Base-by-base conservation (phyloP, 2,113 vertebrate genomes). In the Petroica traversi region DNA sequence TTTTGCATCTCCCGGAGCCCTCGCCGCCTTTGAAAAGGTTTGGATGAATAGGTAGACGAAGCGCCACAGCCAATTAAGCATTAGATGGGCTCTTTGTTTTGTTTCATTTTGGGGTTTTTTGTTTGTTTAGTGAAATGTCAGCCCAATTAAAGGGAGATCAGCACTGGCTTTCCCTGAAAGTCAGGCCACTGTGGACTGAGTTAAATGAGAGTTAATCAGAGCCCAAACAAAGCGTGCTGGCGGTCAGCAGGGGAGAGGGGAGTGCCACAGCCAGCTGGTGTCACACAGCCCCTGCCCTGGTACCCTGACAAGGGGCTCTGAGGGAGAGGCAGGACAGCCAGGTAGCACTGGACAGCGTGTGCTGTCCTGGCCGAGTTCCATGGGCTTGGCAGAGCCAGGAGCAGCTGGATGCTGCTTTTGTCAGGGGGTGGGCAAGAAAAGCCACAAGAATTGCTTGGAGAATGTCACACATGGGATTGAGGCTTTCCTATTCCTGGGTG, bases 91-190 rank as follows among this genome's bases (percentile, higher is more conserved):
- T 95, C 96, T 97, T 96, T 97, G 96, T 97, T 98, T 97, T 92
- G 84, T 74, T 92, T 95, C 93, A 46, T 64, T 79, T 94, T 92
- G 78, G 97, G 96, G 41, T 62, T 97, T 97, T 87, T 95, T 98
- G 97, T 97, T 98, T 98, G 96, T 97, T 97, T 97, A 96, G 93
- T 43, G 91, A 97, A 98, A 98, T 98, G 97, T 97, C 97, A 98
- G 95, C 78, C 95, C 96, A 97, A 97, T 98, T 98, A 98, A 95
- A 97, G 95, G 2, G 57, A 95, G 81, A 91, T 93, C 94, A 94
- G 87, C 22, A 4, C 79, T 11, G 57, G 89, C 82, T 57, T 72
- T 49, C 34, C 86, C 75, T 82, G 72, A 62, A 82, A 78, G 87
- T 72, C 95, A 92, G 79, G 93, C 88, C 66, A 5, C 95, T 28